phyloP scores from a whole-genome alignment of 2,888 invertebrate genomes.

The Erannis defoliaria region DNA sequence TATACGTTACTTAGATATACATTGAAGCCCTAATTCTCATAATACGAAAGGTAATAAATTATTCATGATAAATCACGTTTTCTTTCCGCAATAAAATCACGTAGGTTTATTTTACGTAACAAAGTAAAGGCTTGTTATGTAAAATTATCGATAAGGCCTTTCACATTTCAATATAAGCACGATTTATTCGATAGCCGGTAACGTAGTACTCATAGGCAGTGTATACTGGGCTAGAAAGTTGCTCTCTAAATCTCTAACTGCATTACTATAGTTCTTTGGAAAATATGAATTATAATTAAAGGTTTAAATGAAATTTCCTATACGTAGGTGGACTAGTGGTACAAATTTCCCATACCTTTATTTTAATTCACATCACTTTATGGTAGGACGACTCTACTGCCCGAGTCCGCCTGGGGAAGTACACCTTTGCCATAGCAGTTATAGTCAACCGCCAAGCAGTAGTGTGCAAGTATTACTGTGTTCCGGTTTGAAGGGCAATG shows the following conservation, averaged over 20 bases:
- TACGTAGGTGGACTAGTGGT: no score
- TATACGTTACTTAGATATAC: not conserved
- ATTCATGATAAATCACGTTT: conserved; percentile 29
- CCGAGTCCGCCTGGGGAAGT: no score
- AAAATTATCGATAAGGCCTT: conserved; percentile 32
- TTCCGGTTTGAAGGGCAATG: no score
- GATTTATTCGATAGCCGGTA: conserved; percentile 13
- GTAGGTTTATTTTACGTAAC: conserved; percentile 28
- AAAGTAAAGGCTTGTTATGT: conserved; percentile 23
- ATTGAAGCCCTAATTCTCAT: conserved; percentile 10
- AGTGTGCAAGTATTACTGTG: no score
- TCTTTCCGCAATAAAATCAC: conserved; percentile 23
- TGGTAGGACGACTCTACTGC: no score
- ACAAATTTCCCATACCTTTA: no score
- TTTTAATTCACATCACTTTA: no score
- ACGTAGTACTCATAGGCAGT: not conserved
- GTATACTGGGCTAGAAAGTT: not conserved
- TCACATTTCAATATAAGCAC: conserved; percentile 24
- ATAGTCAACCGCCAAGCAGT: no score
- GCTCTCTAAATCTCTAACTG: no score
- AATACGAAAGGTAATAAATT: not conserved
- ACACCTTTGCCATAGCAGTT: no score
- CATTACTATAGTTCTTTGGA: not conserved
- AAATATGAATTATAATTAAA: no score
- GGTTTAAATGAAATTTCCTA: no score